phyloP scores from a whole-genome alignment of 1,140 invertebrate species.

The Penaeus vannamei region DNA sequence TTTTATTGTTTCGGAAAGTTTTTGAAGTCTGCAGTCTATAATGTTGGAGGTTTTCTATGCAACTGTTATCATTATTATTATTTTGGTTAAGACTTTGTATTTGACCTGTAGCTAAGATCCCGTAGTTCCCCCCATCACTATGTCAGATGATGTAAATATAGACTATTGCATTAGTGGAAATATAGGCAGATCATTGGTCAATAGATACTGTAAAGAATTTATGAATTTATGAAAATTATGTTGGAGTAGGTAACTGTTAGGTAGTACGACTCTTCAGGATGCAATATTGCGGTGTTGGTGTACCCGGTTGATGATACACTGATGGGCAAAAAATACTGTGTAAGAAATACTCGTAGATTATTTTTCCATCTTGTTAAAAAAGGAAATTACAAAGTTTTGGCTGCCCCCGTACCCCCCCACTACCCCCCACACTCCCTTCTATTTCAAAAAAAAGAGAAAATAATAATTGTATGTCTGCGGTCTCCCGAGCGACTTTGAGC shows the following conservation, averaged over 20 bases:
- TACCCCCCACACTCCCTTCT: not conserved
- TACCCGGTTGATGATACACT: conserved; percentile 12
- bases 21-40: conserved; percentile 37
- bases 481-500: no score
- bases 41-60: conserved; percentile 46
- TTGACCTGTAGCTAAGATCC: conserved; percentile 24
- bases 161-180: conserved; percentile 43
- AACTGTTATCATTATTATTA: conserved; percentile 49
- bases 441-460: not conserved
- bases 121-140: conserved; percentile 34
- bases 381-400: conserved; percentile 40
- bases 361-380: conserved; percentile 51
- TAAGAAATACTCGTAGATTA: conserved; percentile 42
- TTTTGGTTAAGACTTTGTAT: conserved; percentile 49
- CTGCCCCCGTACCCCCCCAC: not conserved
- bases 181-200: conserved; percentile 48
- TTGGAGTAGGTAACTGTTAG: conserved; percentile 40
- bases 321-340: conserved; percentile 20
- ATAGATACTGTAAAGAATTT: conserved; percentile 46
- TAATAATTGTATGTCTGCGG: conserved; percentile 12
- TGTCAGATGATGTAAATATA: conserved; percentile 50
- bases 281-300: conserved; percentile 29
- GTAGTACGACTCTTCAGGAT: conserved; percentile 23
- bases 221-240: conserved; percentile 39
- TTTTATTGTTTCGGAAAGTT: conserved; percentile 32